phyloP scores from a whole-genome alignment of 2,113 vertebrate genomes.

The Hypomesus transpacificus region DNA sequence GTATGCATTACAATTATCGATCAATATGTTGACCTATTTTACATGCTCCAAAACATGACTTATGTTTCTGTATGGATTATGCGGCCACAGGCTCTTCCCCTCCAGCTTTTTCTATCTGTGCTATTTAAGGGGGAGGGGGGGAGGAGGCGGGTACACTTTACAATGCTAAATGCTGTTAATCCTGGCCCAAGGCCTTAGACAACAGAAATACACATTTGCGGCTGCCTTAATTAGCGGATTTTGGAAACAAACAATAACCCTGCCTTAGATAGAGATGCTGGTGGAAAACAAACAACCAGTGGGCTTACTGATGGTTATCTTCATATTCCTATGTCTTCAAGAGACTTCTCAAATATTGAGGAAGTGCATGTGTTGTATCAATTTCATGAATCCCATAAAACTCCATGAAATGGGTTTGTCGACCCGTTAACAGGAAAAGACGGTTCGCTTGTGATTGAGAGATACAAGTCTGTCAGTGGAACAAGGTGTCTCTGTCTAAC shows the following conservation, averaged over 20 bases:
- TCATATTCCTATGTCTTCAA: constrained; percentile 48
- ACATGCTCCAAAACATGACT: background rate
- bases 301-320: constrained; percentile 49
- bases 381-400: background rate
- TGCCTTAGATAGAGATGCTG: constrained; percentile 58
- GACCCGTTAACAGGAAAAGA: constrained; percentile 6
- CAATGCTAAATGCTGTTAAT: constrained; percentile 71
- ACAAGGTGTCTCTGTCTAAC: constrained; percentile 69
- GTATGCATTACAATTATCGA: background rate
- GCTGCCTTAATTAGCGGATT: constrained; percentile 70
- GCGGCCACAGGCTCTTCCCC: constrained; percentile 48
- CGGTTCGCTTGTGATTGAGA: constrained; percentile 38
- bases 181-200: constrained; percentile 63
- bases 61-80: constrained; percentile 21
- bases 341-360: constrained; percentile 24
- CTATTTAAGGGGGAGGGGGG: constrained; percentile 49
- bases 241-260: constrained; percentile 67
- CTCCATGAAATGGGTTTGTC: constrained; percentile 16
- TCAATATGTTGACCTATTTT: background rate
- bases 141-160: constrained; percentile 43
- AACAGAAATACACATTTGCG: constrained; percentile 70
- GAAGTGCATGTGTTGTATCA: background rate
- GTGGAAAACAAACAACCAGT: constrained; percentile 61
- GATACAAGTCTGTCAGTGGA: constrained; percentile 48
- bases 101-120: constrained; percentile 44